A percentile compares a stretch with the other conserved stretches of the same genome.
phyloP scores from a whole-genome alignment of 1,140 invertebrate genomes.

The Parasteatoda tepidariorum region DNA sequence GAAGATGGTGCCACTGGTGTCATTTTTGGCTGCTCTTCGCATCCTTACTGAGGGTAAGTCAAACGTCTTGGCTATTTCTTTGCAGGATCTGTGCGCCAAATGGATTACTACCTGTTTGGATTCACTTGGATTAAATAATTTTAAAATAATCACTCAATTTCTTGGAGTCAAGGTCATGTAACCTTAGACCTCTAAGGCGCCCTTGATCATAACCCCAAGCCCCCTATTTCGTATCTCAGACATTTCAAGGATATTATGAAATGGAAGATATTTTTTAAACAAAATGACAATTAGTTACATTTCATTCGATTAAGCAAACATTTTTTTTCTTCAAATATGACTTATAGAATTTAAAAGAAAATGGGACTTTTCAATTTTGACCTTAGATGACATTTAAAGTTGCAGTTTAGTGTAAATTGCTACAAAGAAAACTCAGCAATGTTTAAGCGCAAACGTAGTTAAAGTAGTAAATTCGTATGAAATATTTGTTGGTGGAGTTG shows the following conservation, averaged over 20 bases:
- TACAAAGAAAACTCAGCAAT: too few species aligned
- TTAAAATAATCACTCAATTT: neutral
- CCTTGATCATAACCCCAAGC: neutral
- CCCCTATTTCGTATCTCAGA: too few species aligned
- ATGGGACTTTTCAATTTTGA: too few species aligned
- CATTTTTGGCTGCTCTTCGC: constrained; percentile 83
- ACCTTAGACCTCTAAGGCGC: neutral
- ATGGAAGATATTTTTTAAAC: too few species aligned
- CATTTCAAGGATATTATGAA: too few species aligned
- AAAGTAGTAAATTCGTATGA: too few species aligned
- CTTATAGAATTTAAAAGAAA: too few species aligned
- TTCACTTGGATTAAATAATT: neutral
- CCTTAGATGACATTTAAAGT: too few species aligned
- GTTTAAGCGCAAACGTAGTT: too few species aligned
- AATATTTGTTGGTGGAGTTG: too few species aligned
- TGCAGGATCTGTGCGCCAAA: neutral
- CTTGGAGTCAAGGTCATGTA: constrained; percentile 3
- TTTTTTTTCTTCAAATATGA: neutral
- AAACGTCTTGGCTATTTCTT: neutral
- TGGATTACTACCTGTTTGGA: neutral
- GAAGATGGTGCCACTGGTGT: constrained; percentile 84
- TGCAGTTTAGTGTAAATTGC: too few species aligned
- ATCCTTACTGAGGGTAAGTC: constrained; percentile 83
- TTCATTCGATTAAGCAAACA: neutral
- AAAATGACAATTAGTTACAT: neutral